Base-by-base conservation (phyloP, 2,797 vertebrate species). In the Bucorvus abyssinicus region DNA sequence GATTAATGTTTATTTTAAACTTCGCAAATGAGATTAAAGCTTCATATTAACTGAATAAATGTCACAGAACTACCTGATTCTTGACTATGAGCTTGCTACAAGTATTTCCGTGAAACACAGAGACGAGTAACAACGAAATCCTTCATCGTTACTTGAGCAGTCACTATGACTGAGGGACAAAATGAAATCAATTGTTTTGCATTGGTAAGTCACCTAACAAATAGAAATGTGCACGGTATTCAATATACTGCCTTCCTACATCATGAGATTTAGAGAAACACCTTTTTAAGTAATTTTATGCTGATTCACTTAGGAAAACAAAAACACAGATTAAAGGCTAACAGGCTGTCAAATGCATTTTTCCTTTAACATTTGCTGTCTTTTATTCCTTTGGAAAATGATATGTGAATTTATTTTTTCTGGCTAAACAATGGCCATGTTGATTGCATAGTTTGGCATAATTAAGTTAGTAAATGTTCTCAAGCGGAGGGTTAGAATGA, bases 291-390 rank as follows among this genome's bases (percentile, higher is more conserved):
- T 87, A 92, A 88, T 90, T 91, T 79, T 84, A 30, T 56, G 20
- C 26, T 76, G 47, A 73, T 77, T 84, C 55, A 65, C 60, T 69
- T 73, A 34, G 55, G 61, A 81, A 91, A 94, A 63, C 29, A 90
- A 64, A 78, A 69, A 47, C 16, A 85, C 34, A 71, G 42, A 85
- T 59, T 78, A 76, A 94, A 95, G 57, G 64, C 50, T 87, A 96
- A 23, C 20, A 86, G 42, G 18, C 13, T 95, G 63, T 82, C 76
- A 95, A 79, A 73, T 34, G 23, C 7, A 29, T 79, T 85, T 78
- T 76, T 42, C 38, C 27, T 55, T 75, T 36, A 89, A 65, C 3
- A 42, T 79, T 95, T 95, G 2, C 19, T 52, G 2, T 65, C 22
- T 63, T 82, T 84, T 55, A 69, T 22, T 76, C 11, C 30, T 79